Evolutionary conservation across 2,113 vertebrate genomes (phyloP).

Genomic region (Neogobius melanostomus): DNA sequence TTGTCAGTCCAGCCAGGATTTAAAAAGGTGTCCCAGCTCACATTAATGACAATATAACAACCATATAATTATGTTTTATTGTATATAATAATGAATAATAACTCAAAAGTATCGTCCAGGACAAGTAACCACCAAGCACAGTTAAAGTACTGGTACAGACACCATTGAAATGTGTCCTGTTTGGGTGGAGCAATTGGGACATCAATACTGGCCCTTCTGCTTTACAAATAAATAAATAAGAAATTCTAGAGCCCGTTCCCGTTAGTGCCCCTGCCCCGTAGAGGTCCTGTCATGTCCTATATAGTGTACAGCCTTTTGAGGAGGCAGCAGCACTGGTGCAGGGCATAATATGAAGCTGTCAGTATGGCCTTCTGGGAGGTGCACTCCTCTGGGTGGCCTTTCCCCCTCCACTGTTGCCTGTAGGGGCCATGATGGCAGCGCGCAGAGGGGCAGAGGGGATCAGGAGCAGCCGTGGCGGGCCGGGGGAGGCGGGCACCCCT

Average conservation of each 20-base stretch:
- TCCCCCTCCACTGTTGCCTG: constrained; percentile 71
- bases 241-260: constrained; percentile 54
- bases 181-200: constrained; percentile 20
- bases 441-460: constrained; percentile 43
- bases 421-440: constrained; percentile 52
- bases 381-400: constrained; percentile 77
- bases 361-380: constrained; percentile 78
- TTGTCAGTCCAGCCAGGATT: no score
- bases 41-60: no score
- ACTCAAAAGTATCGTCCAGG: no score
- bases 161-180: no score
- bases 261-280: constrained; percentile 66
- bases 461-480: constrained; percentile 34
- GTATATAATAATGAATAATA: no score
- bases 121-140: no score
- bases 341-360: constrained; percentile 76
- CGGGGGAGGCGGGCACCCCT: constrained; percentile 56
- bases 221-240: constrained; percentile 18
- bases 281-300: constrained; percentile 80
- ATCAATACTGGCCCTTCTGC: constrained; percentile 36
- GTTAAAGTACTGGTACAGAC: no score
- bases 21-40: no score
- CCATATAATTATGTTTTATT: no score
- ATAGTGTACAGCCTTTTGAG: constrained; percentile 72
- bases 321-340: constrained; percentile 68